Conservation (phyloP, 2,888 invertebrate genomes). For the Unio pictorum region DNA sequence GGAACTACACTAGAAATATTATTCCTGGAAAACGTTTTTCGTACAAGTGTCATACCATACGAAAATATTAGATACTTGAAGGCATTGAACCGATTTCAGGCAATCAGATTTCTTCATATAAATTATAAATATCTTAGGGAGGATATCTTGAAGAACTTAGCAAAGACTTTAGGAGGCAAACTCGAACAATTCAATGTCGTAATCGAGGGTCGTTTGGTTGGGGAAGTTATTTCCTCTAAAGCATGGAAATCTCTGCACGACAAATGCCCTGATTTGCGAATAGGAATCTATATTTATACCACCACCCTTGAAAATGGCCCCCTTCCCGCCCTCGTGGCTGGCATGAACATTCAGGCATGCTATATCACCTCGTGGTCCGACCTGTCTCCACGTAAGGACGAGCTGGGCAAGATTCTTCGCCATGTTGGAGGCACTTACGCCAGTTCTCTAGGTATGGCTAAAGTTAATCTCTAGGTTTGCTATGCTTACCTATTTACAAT, state of each 20-base stretch:
- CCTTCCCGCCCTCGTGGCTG: constrained; percentile 31
- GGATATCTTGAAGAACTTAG: constrained; percentile 25
- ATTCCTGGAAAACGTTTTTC: constrained; percentile 42
- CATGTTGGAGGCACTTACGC: constrained; percentile 26
- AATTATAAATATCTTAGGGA: constrained; percentile 38
- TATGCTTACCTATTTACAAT: too few species aligned
- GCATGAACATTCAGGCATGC: constrained; percentile 33
- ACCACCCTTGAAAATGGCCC: constrained; percentile 35
- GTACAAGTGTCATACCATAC: constrained; percentile 31
- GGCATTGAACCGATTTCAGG: constrained; percentile 30
- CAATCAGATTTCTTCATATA: constrained; percentile 22
- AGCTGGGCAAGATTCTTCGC: constrained; percentile 16
- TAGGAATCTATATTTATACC: constrained; percentile 34
- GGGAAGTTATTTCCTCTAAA: constrained; percentile 28
- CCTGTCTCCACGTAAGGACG: constrained; percentile 18
- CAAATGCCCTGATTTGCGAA: constrained; percentile 22
- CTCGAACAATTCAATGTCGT: constrained; percentile 34
- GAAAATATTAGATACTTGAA: constrained; percentile 22
- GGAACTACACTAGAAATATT: constrained; percentile 22
- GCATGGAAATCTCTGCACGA: constrained; percentile 28
- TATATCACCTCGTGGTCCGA: constrained; percentile 40
- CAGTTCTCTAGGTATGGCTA: constrained; percentile 21
- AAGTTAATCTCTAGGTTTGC: too few species aligned
- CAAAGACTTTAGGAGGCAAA: constrained; percentile 14
- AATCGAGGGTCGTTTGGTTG: constrained; percentile 33